Percentiles rank a stretch among this genome's conserved stretches.
Evolutionary conservation across 2,797 vertebrate species (phyloP).

Genomic region (Streptopelia turtur): DNA sequence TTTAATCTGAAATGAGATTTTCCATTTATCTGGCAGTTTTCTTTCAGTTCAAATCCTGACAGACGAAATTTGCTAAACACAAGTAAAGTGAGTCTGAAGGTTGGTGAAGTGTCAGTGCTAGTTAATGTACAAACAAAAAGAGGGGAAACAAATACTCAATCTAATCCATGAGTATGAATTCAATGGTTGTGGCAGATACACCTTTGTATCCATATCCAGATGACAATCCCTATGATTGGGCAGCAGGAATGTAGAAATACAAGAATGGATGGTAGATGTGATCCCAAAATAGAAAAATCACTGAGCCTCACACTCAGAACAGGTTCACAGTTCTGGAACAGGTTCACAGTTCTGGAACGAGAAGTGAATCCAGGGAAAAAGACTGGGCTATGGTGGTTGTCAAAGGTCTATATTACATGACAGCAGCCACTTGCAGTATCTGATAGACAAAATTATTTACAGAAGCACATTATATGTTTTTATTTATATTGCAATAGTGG

Average conservation of each 20-base stretch:
- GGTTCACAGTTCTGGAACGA: neutral
- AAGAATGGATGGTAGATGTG: neutral
- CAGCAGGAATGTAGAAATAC: neutral
- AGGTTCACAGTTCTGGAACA: neutral
- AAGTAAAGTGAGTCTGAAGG: neutral
- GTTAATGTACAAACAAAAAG: neutral
- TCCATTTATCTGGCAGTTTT: neutral
- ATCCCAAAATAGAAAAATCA: neutral
- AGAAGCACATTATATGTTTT: neutral
- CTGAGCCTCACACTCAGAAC: neutral
- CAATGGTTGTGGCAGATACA: neutral
- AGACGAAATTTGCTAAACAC: neutral
- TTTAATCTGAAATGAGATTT: neutral
- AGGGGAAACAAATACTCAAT: neutral
- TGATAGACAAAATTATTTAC: neutral
- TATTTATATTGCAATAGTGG: neutral
- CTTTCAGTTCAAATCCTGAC: neutral
- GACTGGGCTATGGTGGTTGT: neutral
- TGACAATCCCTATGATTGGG: neutral
- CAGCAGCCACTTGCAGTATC: neutral
- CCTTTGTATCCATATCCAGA: neutral
- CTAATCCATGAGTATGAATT: neutral
- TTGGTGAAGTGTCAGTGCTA: neutral
- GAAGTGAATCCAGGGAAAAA: neutral
- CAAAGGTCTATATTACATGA: neutral